Evolutionary conservation across 2,888 invertebrate genomes (phyloP).

Genomic region (Erebia palarica): DNA sequence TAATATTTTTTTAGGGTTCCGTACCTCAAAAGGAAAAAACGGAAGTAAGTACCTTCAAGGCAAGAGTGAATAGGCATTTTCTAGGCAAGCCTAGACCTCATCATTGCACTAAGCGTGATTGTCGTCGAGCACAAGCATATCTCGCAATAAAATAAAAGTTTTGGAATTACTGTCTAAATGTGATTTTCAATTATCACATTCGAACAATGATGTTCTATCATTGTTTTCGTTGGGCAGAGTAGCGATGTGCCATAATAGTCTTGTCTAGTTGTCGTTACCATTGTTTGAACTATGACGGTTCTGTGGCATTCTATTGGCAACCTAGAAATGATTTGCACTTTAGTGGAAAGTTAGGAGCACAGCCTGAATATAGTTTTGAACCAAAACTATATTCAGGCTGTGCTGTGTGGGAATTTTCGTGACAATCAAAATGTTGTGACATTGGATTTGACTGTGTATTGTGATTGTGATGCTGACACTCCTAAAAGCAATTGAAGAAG

Average conservation of each 20-base stretch:
- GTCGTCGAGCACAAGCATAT: no score
- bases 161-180: no score
- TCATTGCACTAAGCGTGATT: no score
- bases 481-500: not conserved
- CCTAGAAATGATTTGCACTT: constrained; percentile 6
- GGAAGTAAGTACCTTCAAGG: no score
- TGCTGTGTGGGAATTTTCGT: not conserved
- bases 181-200: not conserved
- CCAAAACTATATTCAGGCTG: no score
- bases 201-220: not conserved
- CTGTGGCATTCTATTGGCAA: not conserved
- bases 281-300: not conserved
- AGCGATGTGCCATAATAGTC: constrained; percentile 10
- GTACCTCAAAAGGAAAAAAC: no score
- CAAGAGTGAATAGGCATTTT: no score
- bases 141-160: no score
- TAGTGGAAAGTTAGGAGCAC: not conserved
- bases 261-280: constrained; percentile 14
- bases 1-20: constrained; percentile 25
- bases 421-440: constrained; percentile 9
- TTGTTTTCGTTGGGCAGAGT: not conserved
- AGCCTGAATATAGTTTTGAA: not conserved
- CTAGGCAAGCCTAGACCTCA: no score
- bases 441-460: constrained; percentile 1
- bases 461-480: not conserved